These are phyloP conservation scores for Burhinus bistriatus DNA, from an alignment of 2,113 vertebrate genomes.

Conservation along the genomic window DNA sequence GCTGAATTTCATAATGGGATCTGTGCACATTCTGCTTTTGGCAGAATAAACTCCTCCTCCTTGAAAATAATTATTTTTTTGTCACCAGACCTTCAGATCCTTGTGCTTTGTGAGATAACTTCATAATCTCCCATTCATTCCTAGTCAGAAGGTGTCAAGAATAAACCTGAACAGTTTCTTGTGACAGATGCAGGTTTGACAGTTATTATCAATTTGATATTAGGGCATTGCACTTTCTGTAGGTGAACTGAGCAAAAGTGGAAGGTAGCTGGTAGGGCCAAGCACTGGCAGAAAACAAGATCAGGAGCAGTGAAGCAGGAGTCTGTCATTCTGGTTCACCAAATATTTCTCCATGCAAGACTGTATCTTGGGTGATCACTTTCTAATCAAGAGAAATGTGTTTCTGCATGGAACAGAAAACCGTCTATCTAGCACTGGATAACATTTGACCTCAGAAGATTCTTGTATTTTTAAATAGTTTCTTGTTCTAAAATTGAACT, in stretches of 20 bases:
- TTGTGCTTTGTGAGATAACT: background rate
- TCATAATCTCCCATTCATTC: background rate
- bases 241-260: background rate
- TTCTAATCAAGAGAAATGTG: background rate
- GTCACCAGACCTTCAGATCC: too few relatives aligned
- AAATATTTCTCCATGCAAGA: background rate
- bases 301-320: background rate
- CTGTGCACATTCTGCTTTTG: background rate
- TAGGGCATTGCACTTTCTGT: background rate
- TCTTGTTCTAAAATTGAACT: background rate
- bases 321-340: background rate
- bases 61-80: background rate
- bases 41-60: background rate
- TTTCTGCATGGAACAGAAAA: background rate
- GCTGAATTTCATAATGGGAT: background rate
- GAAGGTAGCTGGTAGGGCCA: background rate
- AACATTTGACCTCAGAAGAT: background rate
- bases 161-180: background rate
- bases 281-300: background rate
- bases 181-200: background rate
- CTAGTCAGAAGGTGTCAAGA: background rate
- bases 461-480: background rate
- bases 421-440: background rate
- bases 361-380: background rate
- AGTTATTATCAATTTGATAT: background rate